Base-by-base conservation (phyloP, 2,888 invertebrate genomes). In the Morpho deidamia region DNA sequence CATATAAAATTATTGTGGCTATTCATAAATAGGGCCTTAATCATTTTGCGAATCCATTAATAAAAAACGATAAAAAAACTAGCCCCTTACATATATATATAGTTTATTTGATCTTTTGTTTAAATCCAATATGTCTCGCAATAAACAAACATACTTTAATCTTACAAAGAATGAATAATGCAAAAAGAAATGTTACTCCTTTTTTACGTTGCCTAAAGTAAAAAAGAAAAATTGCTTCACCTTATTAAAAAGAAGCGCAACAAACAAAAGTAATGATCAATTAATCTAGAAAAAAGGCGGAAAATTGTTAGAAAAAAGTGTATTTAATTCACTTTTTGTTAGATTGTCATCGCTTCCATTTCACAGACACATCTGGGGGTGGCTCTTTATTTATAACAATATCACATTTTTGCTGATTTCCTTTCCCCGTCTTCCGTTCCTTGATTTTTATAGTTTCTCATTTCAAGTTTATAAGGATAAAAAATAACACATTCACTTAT, bases 341-440 rank as follows among this genome's bases (percentile, higher is more conserved):
- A 68, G 67, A 72, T 71, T 81, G 78, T 82, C 81, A 80, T 81
- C 76, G 76, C 71, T 70, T 73, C 72, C 72, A 78, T 81, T 80
- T 73, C 70, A 73, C 69, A 62, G 68, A 67, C 65, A 67, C 67
- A 69, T 70, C 62, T 71, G 66, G 67, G n/a, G 72, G 70, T 69
- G 68, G 67, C 66, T 63, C 65, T 67, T 65, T 66, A 70, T 67
- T 65, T 66, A 70, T 67, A 68, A 76, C 75, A 76, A 72, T 81
- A 79, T 79, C 81, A 81, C 80, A 81, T 82, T 83, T 82, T 74
- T 71, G 69, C 66, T 74, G 76, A 79, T 79, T 76, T 67, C 73
- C 70, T 71, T 76, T 76, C 71, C 74, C 72, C 70, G 71, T 76
- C 76, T 72, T 68, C 72, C 67, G 69, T 68, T 71, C 67, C 70